Evolutionary conservation across 2,113 vertebrate genomes (phyloP).

Genomic region (Lonchura striata): DNA sequence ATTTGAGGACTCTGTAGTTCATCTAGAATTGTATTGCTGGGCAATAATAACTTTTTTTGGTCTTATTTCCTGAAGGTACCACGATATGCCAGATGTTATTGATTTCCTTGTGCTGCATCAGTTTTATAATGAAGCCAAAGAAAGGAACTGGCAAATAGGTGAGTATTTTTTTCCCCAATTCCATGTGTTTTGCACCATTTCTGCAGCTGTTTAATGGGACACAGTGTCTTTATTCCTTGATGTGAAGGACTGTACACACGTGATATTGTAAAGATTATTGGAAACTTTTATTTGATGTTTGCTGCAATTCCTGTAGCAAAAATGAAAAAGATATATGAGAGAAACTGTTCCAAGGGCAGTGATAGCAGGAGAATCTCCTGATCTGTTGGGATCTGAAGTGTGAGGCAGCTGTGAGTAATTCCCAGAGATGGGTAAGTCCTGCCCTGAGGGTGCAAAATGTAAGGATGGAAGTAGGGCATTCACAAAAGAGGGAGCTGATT

Average conservation of each 20-base stretch:
- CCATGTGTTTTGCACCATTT: background rate
- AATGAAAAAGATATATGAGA: background rate
- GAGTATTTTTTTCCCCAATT: conserved; percentile 27
- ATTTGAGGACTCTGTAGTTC: background rate
- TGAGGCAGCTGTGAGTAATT: background rate
- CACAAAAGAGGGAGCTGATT: background rate
- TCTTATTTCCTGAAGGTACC: conserved; percentile 80
- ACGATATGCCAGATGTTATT: conserved; percentile 99
- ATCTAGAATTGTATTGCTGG: background rate
- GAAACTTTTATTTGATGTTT: background rate
- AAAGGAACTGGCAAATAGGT: conserved; percentile 97
- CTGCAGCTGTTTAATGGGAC: background rate
- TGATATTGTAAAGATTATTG: background rate
- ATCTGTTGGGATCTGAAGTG: background rate
- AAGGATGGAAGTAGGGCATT: background rate
- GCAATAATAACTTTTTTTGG: background rate
- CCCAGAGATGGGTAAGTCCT: background rate
- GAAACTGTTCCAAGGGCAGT: background rate
- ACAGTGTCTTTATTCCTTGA: background rate
- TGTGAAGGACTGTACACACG: fast-evolving
- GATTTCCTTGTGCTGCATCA: conserved; percentile 97
- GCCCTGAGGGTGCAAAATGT: background rate
- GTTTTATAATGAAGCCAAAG: conserved; percentile 97
- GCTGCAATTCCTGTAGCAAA: background rate
- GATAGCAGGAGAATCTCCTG: background rate